phyloP scores from a whole-genome alignment of 2,113 vertebrate species.

The Cathartes aura region DNA sequence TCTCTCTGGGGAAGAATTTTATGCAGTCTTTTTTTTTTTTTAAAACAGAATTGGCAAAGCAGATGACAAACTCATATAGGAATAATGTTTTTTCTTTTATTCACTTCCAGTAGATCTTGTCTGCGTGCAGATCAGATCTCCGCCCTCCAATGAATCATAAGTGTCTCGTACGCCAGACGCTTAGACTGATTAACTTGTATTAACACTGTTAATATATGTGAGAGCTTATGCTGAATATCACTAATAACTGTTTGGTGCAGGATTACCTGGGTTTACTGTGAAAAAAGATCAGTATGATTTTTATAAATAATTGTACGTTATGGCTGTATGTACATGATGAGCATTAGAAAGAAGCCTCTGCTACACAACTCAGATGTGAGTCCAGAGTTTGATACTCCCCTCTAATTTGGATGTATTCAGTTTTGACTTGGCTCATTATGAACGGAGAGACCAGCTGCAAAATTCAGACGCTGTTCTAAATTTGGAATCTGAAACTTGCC shows the following conservation, averaged over 20 bases:
- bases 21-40: not conserved
- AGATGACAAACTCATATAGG: not conserved
- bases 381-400: conserved; percentile 1
- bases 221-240: not conserved
- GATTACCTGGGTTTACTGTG: not conserved
- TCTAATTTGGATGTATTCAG: conserved; percentile 38
- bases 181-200: not conserved
- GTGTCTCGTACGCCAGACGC: rapidly evolving
- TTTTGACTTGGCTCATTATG: conserved; percentile 29
- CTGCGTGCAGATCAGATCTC: not conserved
- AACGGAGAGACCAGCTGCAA: conserved; percentile 28
- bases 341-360: not conserved
- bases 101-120: not conserved
- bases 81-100: not conserved
- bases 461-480: conserved; percentile 34
- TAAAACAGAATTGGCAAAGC: not conserved
- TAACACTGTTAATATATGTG: not conserved
- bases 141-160: not conserved
- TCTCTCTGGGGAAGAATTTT: not conserved
- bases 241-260: not conserved
- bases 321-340: not conserved
- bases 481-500: not conserved
- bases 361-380: not conserved
- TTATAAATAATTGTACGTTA: not conserved
- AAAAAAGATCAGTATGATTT: not conserved